Evolutionary conservation across 2,888 invertebrate species (phyloP).

Genomic region (Acholoe squamosa): DNA sequence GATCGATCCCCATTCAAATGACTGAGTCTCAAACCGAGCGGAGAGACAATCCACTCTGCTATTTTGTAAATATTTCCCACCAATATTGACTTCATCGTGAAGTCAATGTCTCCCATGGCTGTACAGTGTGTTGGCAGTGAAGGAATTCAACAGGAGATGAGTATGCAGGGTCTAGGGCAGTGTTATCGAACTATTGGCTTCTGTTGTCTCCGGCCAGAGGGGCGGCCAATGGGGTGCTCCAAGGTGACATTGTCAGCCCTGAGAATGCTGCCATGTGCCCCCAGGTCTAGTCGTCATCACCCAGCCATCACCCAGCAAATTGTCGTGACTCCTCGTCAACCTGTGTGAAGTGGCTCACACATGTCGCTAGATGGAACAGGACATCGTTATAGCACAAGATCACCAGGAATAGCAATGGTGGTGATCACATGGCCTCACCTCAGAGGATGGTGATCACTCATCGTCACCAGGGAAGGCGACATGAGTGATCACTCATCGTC

Average conservation of each 20-base stretch:
- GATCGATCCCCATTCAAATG: not conserved
- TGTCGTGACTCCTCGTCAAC: too few relatives aligned
- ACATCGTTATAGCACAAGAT: too few relatives aligned
- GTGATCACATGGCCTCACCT: too few relatives aligned
- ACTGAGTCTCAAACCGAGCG: not conserved
- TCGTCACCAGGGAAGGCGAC: too few relatives aligned
- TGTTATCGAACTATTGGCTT: conserved; percentile 36
- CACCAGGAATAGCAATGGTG: too few relatives aligned
- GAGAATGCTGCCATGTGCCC: conserved; percentile 28
- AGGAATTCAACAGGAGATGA: not conserved
- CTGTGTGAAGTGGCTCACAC: too few relatives aligned
- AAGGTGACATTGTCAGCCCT: conserved; percentile 56
- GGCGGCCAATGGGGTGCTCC: not conserved
- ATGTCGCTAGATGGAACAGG: too few relatives aligned
- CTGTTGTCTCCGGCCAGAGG: conserved; percentile 33
- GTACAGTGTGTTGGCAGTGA: not conserved
- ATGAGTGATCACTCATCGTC: too few relatives aligned
- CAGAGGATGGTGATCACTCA: too few relatives aligned
- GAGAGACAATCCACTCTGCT: not conserved
- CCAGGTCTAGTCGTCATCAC: conserved; percentile 24
- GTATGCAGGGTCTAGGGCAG: not conserved
- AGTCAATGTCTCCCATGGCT: not conserved
- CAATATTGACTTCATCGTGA: not conserved
- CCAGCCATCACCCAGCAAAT: too few relatives aligned
- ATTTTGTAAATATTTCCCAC: not conserved